Evolutionary conservation across 2,113 vertebrate genomes (phyloP).

Genomic region (Rafetus swinhoei): DNA sequence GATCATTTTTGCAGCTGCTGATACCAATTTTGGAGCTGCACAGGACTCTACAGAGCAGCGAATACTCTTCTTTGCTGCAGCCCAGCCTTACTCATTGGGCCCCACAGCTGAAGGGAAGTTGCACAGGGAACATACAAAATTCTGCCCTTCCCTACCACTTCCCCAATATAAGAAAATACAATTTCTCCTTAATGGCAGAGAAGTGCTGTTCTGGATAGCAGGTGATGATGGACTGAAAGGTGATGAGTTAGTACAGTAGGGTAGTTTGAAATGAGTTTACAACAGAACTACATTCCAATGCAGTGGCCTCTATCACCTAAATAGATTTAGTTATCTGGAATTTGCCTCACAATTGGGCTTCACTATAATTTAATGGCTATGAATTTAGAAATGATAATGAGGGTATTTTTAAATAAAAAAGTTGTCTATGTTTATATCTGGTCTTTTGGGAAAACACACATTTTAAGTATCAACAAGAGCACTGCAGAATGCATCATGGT

Average conservation of each 20-base stretch:
- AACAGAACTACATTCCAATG: background rate
- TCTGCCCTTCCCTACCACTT: background rate
- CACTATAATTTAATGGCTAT: background rate
- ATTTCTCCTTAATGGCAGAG: background rate
- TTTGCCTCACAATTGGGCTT: background rate
- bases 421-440: background rate
- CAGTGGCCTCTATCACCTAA: background rate
- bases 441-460: background rate
- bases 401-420: background rate
- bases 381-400: background rate
- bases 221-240: background rate
- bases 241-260: background rate
- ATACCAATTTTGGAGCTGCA: no score
- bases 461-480: background rate
- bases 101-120: background rate
- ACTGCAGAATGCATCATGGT: background rate
- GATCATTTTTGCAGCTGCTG: no score
- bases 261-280: background rate
- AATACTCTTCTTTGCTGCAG: background rate
- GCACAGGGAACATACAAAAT: background rate
- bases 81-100: background rate
- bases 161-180: background rate
- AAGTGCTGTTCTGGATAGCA: background rate
- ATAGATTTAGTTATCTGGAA: background rate
- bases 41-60: background rate